Conservation (phyloP, 2,888 invertebrate genomes). For the Neocrepidodera transversa region DNA sequence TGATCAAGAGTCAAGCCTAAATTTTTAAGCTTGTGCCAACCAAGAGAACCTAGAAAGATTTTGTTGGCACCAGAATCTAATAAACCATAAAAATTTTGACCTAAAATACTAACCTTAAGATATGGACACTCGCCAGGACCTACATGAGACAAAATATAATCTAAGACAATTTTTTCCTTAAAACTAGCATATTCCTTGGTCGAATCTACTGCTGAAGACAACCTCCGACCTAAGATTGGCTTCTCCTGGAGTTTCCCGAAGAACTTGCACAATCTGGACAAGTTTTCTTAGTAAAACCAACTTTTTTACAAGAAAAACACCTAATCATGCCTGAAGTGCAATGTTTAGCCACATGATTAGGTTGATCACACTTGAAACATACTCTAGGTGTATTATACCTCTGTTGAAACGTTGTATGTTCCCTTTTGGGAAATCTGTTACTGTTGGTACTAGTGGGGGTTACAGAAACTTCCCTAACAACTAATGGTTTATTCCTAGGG, state of each 20-base stretch:
- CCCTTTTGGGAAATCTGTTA: too few species aligned
- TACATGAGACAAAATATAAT: slow-evolving; percentile 10
- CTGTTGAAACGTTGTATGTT: too few species aligned
- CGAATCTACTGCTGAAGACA: too few species aligned
- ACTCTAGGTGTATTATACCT: too few species aligned
- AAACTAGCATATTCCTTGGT: too few species aligned
- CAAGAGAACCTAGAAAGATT: slow-evolving; percentile 11
- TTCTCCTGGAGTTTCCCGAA: not conserved
- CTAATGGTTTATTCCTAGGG: too few species aligned
- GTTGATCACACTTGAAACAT: too few species aligned
- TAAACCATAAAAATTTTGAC: slow-evolving; percentile 16
- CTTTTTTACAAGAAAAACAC: not conserved
- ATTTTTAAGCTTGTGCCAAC: slow-evolving; percentile 20
- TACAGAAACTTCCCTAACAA: too few species aligned
- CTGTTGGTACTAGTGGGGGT: too few species aligned
- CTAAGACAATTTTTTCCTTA: too few species aligned
- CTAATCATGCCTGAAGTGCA: not conserved
- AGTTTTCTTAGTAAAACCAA: not conserved
- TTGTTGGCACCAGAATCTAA: slow-evolving; percentile 23
- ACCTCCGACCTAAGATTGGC: too few species aligned
- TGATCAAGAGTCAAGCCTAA: not conserved
- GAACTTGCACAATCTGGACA: not conserved
- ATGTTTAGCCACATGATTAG: not conserved
- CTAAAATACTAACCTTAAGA: slow-evolving; percentile 25
- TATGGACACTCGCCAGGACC: slow-evolving; percentile 21